phyloP scores from a whole-genome alignment of 2,113 vertebrate species.

The Thamnophis sirtalis region DNA sequence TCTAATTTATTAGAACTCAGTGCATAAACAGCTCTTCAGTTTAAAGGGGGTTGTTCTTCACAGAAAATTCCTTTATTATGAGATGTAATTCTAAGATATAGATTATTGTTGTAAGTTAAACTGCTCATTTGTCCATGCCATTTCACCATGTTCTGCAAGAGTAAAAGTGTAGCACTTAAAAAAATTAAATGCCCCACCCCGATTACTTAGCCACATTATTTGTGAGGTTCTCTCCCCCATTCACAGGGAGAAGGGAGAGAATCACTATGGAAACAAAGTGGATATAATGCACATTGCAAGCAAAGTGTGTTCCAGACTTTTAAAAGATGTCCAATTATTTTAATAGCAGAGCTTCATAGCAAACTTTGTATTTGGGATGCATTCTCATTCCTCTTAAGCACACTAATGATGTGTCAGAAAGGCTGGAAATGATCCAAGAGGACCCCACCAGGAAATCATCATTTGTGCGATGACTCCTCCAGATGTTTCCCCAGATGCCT shows the following conservation, averaged over 20 bases:
- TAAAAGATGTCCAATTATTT: conserved; percentile 65
- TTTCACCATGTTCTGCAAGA: neutral
- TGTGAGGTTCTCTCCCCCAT: neutral
- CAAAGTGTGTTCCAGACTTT: conserved; percentile 39
- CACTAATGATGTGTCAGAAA: conserved; percentile 11
- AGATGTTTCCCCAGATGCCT: too few relatives aligned
- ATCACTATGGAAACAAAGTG: conserved; percentile 35
- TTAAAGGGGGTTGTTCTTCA: neutral
- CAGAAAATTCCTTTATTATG: conserved; percentile 9
- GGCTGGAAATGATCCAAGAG: conserved; percentile 52
- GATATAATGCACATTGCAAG: conserved; percentile 28
- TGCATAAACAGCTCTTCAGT: neutral
- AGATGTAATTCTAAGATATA: neutral
- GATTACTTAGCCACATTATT: neutral
- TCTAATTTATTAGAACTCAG: neutral
- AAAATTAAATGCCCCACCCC: neutral
- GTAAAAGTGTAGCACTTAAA: neutral
- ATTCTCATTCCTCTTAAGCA: conserved; percentile 49
- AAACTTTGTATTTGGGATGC: conserved; percentile 43
- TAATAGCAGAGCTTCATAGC: conserved; percentile 58
- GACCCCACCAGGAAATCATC: conserved; percentile 45
- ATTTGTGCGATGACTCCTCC: conserved; percentile 3
- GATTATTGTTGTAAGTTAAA: neutral
- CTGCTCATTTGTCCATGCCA: neutral
- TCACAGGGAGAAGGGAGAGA: neutral